Conservation (phyloP, 2,888 invertebrate genomes). For the Heteropelma amictum region DNA sequence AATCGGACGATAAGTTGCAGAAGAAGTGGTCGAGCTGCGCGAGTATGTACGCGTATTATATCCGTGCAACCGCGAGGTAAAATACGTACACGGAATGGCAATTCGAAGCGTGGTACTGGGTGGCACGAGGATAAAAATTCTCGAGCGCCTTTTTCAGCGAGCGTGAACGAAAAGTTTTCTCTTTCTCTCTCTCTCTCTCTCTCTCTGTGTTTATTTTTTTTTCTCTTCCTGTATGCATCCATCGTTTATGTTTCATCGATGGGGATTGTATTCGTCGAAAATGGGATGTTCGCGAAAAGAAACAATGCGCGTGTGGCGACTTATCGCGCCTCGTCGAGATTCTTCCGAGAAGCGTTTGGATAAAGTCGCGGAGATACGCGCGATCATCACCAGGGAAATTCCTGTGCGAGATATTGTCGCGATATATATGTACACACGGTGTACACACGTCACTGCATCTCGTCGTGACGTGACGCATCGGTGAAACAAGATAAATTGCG, state of each 20-base stretch:
- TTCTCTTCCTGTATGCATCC: too few species aligned
- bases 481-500: neutral
- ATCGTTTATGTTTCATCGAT: too few species aligned
- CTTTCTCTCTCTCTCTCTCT: too few species aligned
- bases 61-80: neutral
- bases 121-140: slow-evolving; percentile 40
- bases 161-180: too few species aligned
- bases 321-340: too few species aligned
- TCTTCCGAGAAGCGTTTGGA: too few species aligned
- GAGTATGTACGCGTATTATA: neutral
- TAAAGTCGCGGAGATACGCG: neutral
- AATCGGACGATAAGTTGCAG: too few species aligned
- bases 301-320: too few species aligned
- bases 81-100: slow-evolving; percentile 14
- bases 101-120: slow-evolving; percentile 33
- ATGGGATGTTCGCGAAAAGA: too few species aligned
- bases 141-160: neutral
- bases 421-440: too few species aligned
- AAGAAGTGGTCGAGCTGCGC: neutral
- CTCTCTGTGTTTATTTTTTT: too few species aligned
- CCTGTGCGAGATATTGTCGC: too few species aligned
- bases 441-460: neutral
- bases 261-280: neutral
- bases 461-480: neutral
- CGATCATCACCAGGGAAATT: neutral